Conservation (phyloP, 2,888 invertebrate species). For the Lepidocyrtoides sp. region DNA sequence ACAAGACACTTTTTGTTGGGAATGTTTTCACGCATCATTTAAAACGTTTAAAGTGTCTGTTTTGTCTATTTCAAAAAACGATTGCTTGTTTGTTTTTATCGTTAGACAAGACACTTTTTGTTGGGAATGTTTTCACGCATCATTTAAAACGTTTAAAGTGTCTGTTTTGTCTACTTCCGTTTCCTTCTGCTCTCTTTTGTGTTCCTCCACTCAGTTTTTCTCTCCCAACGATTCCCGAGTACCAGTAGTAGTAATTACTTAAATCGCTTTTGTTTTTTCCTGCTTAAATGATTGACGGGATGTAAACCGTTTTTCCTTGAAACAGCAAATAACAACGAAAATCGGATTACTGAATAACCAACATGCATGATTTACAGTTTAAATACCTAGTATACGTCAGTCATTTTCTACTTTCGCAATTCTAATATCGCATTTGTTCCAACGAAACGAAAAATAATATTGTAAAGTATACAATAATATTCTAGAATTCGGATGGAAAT, state of each 20-base stretch:
- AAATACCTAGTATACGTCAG: too few species aligned
- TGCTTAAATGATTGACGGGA: neutral
- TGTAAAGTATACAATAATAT: too few species aligned
- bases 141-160: conserved; percentile 10
- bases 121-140: conserved; percentile 29
- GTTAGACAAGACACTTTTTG: neutral
- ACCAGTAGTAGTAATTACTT: conserved; percentile 41
- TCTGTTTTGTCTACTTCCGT: neutral
- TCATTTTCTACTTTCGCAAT: too few species aligned
- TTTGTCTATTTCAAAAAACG: neutral
- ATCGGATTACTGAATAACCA: too few species aligned
- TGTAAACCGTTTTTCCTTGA: neutral
- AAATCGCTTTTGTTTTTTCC: neutral
- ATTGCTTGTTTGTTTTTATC: neutral
- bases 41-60: neutral
- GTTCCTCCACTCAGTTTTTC: too few species aligned
- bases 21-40: conserved; percentile 47
- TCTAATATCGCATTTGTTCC: too few species aligned
- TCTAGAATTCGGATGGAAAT: too few species aligned
- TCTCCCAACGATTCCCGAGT: too few species aligned
- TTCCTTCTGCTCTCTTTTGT: neutral
- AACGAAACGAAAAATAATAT: too few species aligned
- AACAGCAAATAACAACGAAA: neutral
- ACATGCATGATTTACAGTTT: too few species aligned
- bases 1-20: neutral